Base-by-base conservation (phyloP, 2,113 vertebrate genomes). In the Prunella fulvescens region DNA sequence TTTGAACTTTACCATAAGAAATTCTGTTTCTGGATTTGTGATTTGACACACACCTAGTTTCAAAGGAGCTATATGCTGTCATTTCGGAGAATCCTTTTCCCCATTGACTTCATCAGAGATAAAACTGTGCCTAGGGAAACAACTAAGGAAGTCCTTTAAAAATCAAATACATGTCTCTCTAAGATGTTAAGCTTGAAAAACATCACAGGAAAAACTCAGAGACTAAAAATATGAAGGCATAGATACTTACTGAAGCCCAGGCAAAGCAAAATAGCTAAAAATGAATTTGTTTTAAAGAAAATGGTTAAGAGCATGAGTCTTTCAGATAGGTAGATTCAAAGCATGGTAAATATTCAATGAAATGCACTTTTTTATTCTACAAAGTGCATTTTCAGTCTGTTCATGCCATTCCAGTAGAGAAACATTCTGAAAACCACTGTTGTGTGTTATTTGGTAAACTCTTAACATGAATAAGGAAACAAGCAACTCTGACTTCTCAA, bases 1-100 rank as follows among this genome's bases (percentile, higher is more conserved):
- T 95, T 90, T 95, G 89, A 95, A 93, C 64, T 45, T 91, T 50
- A 50, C 14, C 11, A 42, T 65, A 88, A 61, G 53, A 88, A 76
- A 82, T 77, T 76, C 54, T 72, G 31, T 85, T 86, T 90, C 82
- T 96, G 48, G 19, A 23, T 86, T 82, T 92, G 23, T 31, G 28
- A 81, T 86, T 83, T 91, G 64, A 60, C 44, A 76, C 11, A 56
- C 20, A 83, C 7, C 19, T 73, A 45, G 3, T 81, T 95, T 93
- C 86, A 95, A 90, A 95, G 67, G 29, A 77, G 9, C 14, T 57
- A 50, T 61, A 57, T 26, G 10, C n/a, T 77, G 35, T 69, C 25
- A 57, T 86, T 93, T 86, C 28, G 14, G 53, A 88, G 25, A 45
- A 81, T 4, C 2, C 2, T 61, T 86, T 92, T 82, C 51, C 53